These are phyloP conservation scores for Coregonus ussuriensis DNA, from an alignment of 2,797 vertebrate species.

Conservation along the genomic window DNA sequence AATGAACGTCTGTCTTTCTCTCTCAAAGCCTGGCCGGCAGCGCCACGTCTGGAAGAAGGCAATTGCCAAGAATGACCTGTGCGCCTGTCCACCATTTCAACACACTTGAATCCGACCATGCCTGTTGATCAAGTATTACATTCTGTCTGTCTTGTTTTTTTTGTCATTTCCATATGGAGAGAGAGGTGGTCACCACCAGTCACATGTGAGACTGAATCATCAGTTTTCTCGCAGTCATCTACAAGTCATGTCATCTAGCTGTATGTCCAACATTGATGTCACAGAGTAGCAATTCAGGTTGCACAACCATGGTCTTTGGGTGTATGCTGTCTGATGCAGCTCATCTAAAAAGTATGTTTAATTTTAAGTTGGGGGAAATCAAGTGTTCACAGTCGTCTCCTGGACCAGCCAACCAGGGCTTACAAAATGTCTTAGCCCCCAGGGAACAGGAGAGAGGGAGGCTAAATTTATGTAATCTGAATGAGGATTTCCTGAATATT, in stretches of 20 bases:
- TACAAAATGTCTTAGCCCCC: slow-evolving; percentile 55
- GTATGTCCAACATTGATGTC: slow-evolving; percentile 42
- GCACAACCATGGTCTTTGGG: neutral
- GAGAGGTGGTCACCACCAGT: slow-evolving; percentile 42
- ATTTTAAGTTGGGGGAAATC: neutral
- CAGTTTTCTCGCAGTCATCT: slow-evolving; percentile 62
- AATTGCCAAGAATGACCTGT: neutral
- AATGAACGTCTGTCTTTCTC: slow-evolving; percentile 72
- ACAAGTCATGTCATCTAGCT: slow-evolving; percentile 59
- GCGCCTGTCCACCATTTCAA: neutral
- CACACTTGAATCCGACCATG: neutral
- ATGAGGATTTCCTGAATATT: slow-evolving; percentile 56
- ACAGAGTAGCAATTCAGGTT: slow-evolving; percentile 43
- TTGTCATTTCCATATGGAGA: neutral
- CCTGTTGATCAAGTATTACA: neutral
- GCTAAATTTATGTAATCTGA: slow-evolving; percentile 70
- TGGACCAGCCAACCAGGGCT: slow-evolving; percentile 32
- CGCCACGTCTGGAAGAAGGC: slow-evolving; percentile 18
- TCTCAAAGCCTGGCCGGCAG: slow-evolving; percentile 43
- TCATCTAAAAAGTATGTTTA: neutral
- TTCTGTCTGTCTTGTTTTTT: neutral
- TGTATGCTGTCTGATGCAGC: neutral
- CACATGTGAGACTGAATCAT: slow-evolving; percentile 50
- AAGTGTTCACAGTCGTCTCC: slow-evolving; percentile 26
- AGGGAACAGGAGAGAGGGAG: slow-evolving; percentile 51